Evolutionary conservation across 2,888 invertebrate species (phyloP), one percentile per base, ranked within the genome.

Genomic region (Pollenia labialis): DNA sequence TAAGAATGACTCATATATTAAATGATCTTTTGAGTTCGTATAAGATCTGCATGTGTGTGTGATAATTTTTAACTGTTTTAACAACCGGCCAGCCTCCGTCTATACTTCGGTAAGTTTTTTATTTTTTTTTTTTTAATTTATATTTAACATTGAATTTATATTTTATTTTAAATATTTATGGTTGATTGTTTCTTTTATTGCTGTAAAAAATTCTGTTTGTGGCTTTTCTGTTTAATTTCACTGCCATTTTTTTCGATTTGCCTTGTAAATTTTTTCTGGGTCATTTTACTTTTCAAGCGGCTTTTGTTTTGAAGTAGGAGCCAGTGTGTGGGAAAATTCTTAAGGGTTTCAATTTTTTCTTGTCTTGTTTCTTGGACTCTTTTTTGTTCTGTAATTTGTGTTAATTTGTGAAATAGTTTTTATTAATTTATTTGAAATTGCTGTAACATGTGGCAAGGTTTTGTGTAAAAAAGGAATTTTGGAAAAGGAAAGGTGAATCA

Each of bases 261-360:
- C 60, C 6, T 82, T 62, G 62, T 54, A 77, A 69, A 68, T 46
- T n/a, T 42, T 82, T 76, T 77, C 64, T 80, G 77, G 84, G 75
- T 84, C 87, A 84, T 84, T 76, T 69, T 46, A 32, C 44, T 84
- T 68, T 81, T 50, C 44, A 23, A 66, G 83, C 87, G 87, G 87
- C 84, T 87, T 84, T 87, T 84, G 87, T 87, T 87, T 32, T 84
- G 44, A 86, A 87, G 81, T 87, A 60, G 48, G 42, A 72, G 42
- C n/a, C 23, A 64, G 23, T 85, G 74, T 84, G 84, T 87, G 87
- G 87, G 87, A 87, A 87, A 84, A 87, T 81, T 84, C 82, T 86
- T 83, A 71, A 79, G 58, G 81, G 66, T 52, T 79, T 81, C 69
- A 42, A 23, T 50, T 58, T 54, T 40, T 60, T 69, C 50, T 71